phyloP scores from a whole-genome alignment of 2,113 vertebrate species.

The Prunella himalayana region DNA sequence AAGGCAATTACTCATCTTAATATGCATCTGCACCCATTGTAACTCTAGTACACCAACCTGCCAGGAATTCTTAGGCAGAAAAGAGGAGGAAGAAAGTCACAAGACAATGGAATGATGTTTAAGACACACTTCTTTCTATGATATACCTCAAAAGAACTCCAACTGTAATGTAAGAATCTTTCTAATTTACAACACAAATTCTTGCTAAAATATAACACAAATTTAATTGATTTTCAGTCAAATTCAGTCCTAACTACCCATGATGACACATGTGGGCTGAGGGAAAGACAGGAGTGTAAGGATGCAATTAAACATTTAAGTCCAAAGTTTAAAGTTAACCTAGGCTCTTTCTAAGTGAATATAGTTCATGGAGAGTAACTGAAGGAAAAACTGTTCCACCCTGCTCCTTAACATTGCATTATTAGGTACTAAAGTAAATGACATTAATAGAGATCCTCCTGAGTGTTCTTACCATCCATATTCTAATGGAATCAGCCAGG shows the following conservation, averaged over 20 bases:
- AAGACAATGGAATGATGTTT: background rate
- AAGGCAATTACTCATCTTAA: background rate
- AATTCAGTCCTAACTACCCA: background rate
- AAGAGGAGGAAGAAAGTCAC: background rate
- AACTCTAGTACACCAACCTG: background rate
- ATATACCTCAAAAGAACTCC: background rate
- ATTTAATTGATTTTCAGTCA: background rate
- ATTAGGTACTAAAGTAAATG: background rate
- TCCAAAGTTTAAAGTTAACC: background rate
- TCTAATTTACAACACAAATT: background rate
- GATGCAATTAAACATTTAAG: background rate
- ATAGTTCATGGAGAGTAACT: background rate
- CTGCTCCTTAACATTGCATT: background rate
- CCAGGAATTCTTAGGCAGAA: background rate
- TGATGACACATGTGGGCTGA: background rate
- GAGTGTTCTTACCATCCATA: slow-evolving; percentile 91
- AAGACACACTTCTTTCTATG: background rate
- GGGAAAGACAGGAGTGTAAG: background rate
- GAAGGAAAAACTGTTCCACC: background rate
- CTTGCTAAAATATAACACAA: background rate
- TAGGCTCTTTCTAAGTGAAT: background rate
- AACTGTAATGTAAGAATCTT: background rate
- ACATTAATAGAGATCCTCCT: background rate
- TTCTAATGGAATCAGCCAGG: slow-evolving; percentile 91
- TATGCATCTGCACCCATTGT: background rate